These are phyloP conservation scores for Labia minor DNA, from an alignment of 2,888 invertebrate genomes.

Conservation along the genomic window DNA sequence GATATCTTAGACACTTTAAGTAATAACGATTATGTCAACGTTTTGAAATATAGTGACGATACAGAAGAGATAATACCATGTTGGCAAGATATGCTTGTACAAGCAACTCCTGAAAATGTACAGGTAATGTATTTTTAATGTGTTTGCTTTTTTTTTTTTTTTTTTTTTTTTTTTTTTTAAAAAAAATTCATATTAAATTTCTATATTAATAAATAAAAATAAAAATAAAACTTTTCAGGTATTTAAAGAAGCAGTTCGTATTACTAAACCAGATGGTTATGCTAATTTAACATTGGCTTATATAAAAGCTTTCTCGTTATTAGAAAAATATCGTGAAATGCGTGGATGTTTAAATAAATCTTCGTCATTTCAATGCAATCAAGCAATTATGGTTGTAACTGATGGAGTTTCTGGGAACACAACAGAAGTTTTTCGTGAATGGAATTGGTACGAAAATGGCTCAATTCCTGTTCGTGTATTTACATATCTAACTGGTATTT, in stretches of 20 bases:
- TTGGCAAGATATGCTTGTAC: conserved; percentile 69
- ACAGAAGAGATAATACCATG: conserved; percentile 71
- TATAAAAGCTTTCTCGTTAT: conserved; percentile 67
- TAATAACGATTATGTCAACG: conserved; percentile 95
- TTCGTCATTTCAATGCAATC: conserved; percentile 63
- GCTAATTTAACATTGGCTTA: conserved; percentile 79
- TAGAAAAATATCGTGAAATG: conserved; percentile 49
- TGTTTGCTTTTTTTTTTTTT: too few relatives aligned
- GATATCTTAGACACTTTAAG: conserved; percentile 88
- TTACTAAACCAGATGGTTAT: conserved; percentile 59
- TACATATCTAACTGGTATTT: conserved; percentile 83
- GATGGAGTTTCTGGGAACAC: conserved; percentile 86
- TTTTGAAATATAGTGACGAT: conserved; percentile 62
- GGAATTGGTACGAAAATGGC: conserved; percentile 59
- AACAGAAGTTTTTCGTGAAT: conserved; percentile 67
- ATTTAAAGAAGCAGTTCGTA: conserved; percentile 57
- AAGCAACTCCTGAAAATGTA: conserved; percentile 79
- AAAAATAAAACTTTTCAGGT: conserved; percentile 34
- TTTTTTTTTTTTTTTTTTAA: too few relatives aligned
- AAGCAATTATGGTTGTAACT: conserved; percentile 92
- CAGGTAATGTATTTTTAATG: conserved; percentile 24
- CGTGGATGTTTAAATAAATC: conserved; percentile 40
- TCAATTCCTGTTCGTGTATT: conserved; percentile 81
- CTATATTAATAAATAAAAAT: not conserved
- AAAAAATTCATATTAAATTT: too few relatives aligned